Percentiles rank a stretch among this genome's conserved stretches.
These are phyloP conservation scores for Antheraea pernyi DNA, from an alignment of 1,140 invertebrate species.

Conservation along the genomic window DNA sequence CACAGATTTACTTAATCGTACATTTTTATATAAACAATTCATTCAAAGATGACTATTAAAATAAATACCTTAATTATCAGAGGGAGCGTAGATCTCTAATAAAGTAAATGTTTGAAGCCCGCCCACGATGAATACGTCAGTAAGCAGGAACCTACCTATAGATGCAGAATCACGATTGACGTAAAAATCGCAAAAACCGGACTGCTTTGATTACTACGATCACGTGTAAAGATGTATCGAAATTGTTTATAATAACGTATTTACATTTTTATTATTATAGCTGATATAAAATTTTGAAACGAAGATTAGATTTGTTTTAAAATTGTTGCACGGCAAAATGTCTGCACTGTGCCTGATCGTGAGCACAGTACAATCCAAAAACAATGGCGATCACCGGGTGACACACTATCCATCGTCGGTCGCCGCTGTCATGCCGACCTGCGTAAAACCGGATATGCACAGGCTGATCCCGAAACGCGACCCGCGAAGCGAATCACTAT, in stretches of 20 bases:
- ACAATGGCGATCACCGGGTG: no score
- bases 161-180: neutral
- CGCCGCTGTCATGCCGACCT: no score
- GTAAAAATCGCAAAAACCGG: neutral
- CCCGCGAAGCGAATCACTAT: no score
- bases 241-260: slow-evolving; percentile 23
- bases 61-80: slow-evolving; percentile 22
- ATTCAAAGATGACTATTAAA: neutral
- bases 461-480: no score
- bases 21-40: neutral
- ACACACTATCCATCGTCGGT: no score
- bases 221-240: neutral
- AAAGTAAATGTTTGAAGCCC: slow-evolving; percentile 42
- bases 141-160: slow-evolving; percentile 3
- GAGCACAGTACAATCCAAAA: no score
- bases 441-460: no score
- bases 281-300: slow-evolving; percentile 16
- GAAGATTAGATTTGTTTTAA: no score
- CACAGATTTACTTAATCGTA: no score
- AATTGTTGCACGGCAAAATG: no score
- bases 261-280: slow-evolving; percentile 25
- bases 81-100: slow-evolving; percentile 25
- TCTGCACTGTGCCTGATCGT: no score
- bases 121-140: slow-evolving; percentile 30
- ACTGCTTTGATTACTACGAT: neutral